phyloP scores from a whole-genome alignment of 2,888 invertebrate genomes.

The Tillus elongatus region DNA sequence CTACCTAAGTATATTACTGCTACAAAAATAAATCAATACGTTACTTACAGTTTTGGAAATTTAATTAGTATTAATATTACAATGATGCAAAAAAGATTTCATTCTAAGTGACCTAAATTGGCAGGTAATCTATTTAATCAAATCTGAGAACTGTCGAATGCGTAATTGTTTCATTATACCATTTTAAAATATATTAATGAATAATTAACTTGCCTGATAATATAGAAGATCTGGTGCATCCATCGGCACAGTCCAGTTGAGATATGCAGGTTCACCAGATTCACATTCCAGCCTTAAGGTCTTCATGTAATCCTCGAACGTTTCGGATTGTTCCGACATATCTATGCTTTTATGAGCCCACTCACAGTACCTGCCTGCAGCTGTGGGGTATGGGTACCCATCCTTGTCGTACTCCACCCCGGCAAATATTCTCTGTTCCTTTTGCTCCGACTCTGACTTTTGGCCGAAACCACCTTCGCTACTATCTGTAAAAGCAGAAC shows the following conservation, averaged over 20 bases:
- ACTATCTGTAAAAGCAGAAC: no score
- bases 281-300: slow-evolving; percentile 70
- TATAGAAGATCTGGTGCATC: slow-evolving; percentile 79
- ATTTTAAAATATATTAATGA: no score
- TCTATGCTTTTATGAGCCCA: slow-evolving; percentile 75
- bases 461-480: slow-evolving; percentile 79
- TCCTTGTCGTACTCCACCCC: slow-evolving; percentile 69
- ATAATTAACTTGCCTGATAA: slow-evolving; percentile 64
- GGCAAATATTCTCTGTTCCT: slow-evolving; percentile 58
- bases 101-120: no score
- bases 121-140: no score
- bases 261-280: slow-evolving; percentile 62
- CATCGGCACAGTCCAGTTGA: slow-evolving; percentile 78
- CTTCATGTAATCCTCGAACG: slow-evolving; percentile 68
- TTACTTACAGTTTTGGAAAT: no score
- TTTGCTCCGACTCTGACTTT: slow-evolving; percentile 59
- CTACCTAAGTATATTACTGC: no score
- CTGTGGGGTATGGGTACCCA: slow-evolving; percentile 71
- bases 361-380: slow-evolving; percentile 79
- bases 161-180: no score
- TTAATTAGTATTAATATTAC: no score
- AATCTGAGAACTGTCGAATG: no score
- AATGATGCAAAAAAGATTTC: no score
- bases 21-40: no score
- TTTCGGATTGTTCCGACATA: slow-evolving; percentile 58